phyloP scores from a whole-genome alignment of 2,113 vertebrate genomes.

The Pachyramphus minor region DNA sequence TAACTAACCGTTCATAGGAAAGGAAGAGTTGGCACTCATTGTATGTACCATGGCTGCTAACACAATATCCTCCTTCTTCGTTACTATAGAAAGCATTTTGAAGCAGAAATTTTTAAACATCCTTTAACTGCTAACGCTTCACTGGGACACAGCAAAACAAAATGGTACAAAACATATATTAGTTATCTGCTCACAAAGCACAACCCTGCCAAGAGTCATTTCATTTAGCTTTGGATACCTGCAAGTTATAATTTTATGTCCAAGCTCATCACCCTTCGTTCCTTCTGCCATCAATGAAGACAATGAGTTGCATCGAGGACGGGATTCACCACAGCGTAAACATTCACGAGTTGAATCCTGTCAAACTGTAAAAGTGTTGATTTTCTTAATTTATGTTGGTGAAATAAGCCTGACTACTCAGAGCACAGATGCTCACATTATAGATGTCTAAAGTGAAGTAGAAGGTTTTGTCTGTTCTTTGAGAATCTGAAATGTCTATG shows the following conservation, averaged over 20 bases:
- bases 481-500: background rate
- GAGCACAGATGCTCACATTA: background rate
- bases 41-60: background rate
- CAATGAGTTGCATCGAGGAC: background rate
- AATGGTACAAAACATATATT: background rate
- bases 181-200: background rate
- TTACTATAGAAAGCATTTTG: background rate
- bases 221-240: background rate
- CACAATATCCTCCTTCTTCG: background rate
- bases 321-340: background rate
- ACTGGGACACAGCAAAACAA: background rate
- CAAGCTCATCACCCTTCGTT: background rate
- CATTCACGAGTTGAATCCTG: background rate
- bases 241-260: accelerated
- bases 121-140: background rate
- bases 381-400: background rate
- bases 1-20: background rate
- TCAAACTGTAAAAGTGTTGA: background rate
- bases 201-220: background rate
- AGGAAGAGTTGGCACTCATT: background rate
- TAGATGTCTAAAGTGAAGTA: background rate
- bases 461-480: background rate
- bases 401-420: background rate
- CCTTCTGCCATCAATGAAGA: background rate
- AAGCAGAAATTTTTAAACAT: background rate